Conservation (phyloP, 2,888 invertebrate species). For the Andricus quercusramuli region DNA sequence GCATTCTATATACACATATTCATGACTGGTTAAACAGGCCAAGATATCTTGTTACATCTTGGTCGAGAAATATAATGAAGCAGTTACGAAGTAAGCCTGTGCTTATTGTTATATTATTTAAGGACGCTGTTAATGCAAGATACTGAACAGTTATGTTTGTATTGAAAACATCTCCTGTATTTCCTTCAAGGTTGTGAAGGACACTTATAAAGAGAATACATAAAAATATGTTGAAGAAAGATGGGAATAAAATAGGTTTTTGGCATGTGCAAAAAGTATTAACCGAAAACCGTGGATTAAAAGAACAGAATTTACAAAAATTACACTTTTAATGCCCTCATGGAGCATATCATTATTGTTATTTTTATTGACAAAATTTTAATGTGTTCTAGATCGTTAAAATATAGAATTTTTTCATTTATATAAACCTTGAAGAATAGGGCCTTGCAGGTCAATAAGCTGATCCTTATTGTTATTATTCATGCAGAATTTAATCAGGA, state of each 20-base stretch:
- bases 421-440: background rate
- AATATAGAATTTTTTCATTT: background rate
- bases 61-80: conserved; percentile 28
- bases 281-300: too few species aligned
- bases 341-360: too few species aligned
- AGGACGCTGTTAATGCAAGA: background rate
- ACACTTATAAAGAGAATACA: background rate
- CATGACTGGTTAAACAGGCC: conserved; percentile 27
- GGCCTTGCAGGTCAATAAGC: background rate
- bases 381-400: background rate
- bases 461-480: background rate
- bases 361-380: too few species aligned
- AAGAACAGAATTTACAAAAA: too few species aligned
- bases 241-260: too few species aligned
- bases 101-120: conserved; percentile 16
- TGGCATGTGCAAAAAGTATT: too few species aligned
- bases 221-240: too few species aligned
- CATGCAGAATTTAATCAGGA: background rate
- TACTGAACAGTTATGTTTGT: background rate
- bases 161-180: background rate
- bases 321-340: too few species aligned
- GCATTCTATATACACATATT: conserved; percentile 5
- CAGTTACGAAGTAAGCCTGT: conserved; percentile 3
- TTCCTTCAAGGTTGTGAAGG: background rate
- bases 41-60: conserved; percentile 30